Conservation (phyloP, 2,113 vertebrate species). For the Actinemys pallida region DNA sequence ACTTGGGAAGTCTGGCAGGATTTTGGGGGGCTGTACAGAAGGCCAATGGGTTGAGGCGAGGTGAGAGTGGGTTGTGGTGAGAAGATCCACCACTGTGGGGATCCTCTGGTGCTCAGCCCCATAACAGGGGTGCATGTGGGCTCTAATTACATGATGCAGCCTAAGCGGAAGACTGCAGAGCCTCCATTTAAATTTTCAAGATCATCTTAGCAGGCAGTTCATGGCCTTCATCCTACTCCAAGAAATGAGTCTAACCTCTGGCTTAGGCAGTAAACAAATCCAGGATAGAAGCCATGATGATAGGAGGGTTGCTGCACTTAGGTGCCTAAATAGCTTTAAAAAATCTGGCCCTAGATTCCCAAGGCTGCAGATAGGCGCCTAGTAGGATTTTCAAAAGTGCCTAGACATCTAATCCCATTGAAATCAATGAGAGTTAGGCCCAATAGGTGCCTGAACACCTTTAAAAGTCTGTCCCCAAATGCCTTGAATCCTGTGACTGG, state of each 20-base stretch:
- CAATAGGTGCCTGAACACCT: background rate
- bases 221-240: background rate
- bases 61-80: background rate
- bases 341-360: too few species aligned
- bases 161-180: background rate
- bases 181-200: background rate
- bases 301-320: background rate
- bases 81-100: background rate
- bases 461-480: background rate
- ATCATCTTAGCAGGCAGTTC: background rate
- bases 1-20: background rate
- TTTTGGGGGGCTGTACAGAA: background rate
- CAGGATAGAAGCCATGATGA: background rate
- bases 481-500: background rate
- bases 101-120: background rate
- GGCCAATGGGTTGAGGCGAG: background rate
- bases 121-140: background rate
- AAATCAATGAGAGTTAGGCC: background rate
- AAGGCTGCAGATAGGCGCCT: background rate
- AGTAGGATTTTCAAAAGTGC: background rate
- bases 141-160: background rate
- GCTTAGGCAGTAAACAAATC: background rate
- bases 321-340: too few species aligned
- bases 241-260: background rate
- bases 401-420: background rate